phyloP scores from a whole-genome alignment of 2,113 vertebrate species.

The Crotalus helleri region DNA sequence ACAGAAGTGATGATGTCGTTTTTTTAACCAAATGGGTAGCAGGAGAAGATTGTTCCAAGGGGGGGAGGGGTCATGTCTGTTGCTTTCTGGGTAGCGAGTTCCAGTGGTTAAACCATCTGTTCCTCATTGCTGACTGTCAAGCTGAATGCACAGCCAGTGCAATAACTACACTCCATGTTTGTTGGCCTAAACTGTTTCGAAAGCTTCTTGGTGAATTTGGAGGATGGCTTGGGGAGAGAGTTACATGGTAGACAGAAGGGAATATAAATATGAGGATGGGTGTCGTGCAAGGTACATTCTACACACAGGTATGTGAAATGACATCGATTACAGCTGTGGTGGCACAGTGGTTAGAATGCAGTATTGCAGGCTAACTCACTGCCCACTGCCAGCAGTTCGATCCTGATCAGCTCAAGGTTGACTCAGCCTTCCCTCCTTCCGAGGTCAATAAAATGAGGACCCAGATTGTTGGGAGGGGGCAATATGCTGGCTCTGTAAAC shows the following conservation, averaged over 20 bases:
- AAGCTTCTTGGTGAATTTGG: conserved; percentile 88
- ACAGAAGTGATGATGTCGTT: conserved; percentile 70
- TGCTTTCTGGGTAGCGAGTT: conserved; percentile 71
- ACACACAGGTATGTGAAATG: background rate
- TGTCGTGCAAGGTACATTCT: background rate
- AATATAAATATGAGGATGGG: conserved; percentile 65
- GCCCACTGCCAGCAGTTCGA: too few relatives aligned
- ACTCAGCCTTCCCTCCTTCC: too few relatives aligned
- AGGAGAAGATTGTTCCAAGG: conserved; percentile 55
- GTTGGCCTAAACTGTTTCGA: conserved; percentile 99
- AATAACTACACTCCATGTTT: conserved; percentile 93
- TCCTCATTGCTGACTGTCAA: conserved; percentile 89
- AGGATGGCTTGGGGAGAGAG: conserved; percentile 80
- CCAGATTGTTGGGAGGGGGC: too few relatives aligned
- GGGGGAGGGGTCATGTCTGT: conserved; percentile 59
- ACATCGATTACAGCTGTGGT: background rate
- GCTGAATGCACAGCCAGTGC: conserved; percentile 89
- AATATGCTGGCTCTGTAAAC: too few relatives aligned
- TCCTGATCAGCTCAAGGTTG: too few relatives aligned
- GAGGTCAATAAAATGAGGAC: too few relatives aligned
- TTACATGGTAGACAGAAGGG: conserved; percentile 71
- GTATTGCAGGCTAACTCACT: too few relatives aligned
- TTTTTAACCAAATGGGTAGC: conserved; percentile 44
- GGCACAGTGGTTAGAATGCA: too few relatives aligned
- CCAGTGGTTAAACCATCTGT: conserved; percentile 82